These are phyloP conservation scores for Corythucha ciliata DNA, from an alignment of 2,888 invertebrate genomes.

Conservation along the genomic window DNA sequence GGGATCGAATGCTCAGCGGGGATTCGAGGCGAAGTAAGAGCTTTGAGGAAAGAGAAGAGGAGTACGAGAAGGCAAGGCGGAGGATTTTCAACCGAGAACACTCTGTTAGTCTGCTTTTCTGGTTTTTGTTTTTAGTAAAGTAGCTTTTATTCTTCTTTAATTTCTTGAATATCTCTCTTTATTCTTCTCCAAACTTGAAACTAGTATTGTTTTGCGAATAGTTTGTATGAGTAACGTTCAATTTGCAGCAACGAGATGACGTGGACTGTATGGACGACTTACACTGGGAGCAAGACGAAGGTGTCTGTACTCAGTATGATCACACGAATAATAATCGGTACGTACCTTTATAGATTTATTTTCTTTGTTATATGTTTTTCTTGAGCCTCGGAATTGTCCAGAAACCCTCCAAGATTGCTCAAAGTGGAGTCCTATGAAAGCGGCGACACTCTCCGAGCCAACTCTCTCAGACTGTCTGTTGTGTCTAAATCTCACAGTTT, in stretches of 20 bases:
- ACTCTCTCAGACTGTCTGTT: conserved; percentile 47
- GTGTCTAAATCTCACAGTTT: conserved; percentile 85
- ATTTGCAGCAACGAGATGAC: conserved; percentile 18
- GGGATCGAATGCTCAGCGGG: conserved; percentile 52
- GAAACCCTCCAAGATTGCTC: conserved; percentile 41
- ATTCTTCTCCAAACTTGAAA: not conserved
- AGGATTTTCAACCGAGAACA: conserved; percentile 67
- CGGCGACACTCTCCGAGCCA: conserved; percentile 43
- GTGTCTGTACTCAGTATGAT: conserved; percentile 24
- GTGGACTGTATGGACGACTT: conserved; percentile 27
- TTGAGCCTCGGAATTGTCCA: conserved; percentile 27
- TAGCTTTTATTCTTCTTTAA: not conserved
- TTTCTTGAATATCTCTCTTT: not conserved
- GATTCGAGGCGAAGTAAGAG: conserved; percentile 68
- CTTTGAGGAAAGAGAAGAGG: conserved; percentile 83
- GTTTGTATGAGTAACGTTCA: not conserved
- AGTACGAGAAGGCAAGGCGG: conserved; percentile 73
- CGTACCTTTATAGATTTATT: not conserved
- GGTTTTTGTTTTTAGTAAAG: not conserved
- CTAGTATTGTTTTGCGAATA: not conserved
- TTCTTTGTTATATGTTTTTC: not conserved
- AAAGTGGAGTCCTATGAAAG: conserved; percentile 48
- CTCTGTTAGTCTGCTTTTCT: conserved; percentile 36
- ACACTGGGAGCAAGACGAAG: conserved; percentile 26
- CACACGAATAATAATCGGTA: conserved; percentile 12